These are phyloP conservation scores for human DNA, from an alignment of 2,113 vertebrate genomes.

Conservation along the genomic window DNA sequence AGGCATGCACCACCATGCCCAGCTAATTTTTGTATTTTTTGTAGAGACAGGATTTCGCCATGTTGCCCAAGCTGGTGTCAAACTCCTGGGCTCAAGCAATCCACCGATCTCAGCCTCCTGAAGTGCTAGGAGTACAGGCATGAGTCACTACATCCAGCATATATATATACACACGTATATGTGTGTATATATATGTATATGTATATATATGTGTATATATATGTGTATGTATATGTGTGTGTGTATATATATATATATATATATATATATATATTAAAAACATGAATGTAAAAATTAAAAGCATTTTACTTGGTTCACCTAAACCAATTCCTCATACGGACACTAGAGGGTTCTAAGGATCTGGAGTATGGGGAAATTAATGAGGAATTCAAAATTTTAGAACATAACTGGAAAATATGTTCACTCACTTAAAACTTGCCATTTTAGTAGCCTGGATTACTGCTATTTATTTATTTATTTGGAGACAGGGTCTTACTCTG, in stretches of 20 bases:
- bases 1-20: too few species aligned
- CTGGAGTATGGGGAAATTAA: neutral
- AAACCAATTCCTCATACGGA: neutral
- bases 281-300: constrained; percentile 35
- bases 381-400: neutral
- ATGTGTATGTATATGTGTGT: neutral
- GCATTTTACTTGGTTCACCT: neutral
- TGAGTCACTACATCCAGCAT: too few species aligned
- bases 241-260: neutral
- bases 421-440: neutral
- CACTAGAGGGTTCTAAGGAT: constrained; percentile 44
- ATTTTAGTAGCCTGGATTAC: neutral
- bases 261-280: neutral
- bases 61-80: too few species aligned
- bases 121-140: too few species aligned
- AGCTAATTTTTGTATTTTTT: too few species aligned
- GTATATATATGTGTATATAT: neutral
- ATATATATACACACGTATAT: too few species aligned
- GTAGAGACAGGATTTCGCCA: too few species aligned
- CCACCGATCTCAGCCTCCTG: too few species aligned
- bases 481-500: too few species aligned
- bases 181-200: too few species aligned
- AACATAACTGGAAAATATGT: neutral
- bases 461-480: neutral
- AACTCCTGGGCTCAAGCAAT: too few species aligned